Evolutionary conservation across 1,140 invertebrate species (phyloP), one percentile per base, ranked within the genome.

Genomic region (Asobara japonica): DNA sequence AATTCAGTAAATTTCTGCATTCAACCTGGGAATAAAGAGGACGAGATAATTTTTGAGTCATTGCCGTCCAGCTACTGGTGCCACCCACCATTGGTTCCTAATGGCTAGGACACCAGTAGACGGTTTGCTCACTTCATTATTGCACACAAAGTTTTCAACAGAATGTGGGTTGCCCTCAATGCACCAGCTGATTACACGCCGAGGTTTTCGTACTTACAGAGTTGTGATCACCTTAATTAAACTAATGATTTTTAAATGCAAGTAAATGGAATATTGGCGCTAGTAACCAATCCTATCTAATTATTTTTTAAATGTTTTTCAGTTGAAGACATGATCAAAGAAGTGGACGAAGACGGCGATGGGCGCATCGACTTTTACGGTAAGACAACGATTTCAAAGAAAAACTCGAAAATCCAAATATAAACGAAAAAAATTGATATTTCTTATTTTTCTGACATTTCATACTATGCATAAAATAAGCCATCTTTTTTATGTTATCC

Each of bases 261-360:
- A 41, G 33, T 41, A 11, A 13, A 41, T 75, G 11, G 22, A 22
- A 8, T 22, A 11, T 61, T 25, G 10, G 8, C 13, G 8, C 27
- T 8, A 11, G 16, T 20, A 65, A 22, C 30, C 11, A 31, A n/a
- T n/a, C n/a, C n/a, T n/a, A n/a, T n/a, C n/a, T 22, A 29, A 27
- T 62, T 38, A 45, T 56, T 20, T 51, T 69, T 76, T 75, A 74
- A 71, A 77, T 79, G 74, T 78, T 75, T 90, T 92, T 45, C 88
- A 95, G 94, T 96, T 84, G 94, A 96, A 86, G 94, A 96, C 80
- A 96, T 96, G 95, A 96, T 96, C 78, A 94, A 95, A 83, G 95
- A 96, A 88, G 95, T 96, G 4, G 95, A 96, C 83, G 94, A 95
- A 11, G 94, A 96, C 82, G 94, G 95, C 3, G 95, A 96, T 82